Evolutionary conservation across 2,888 invertebrate species (phyloP), one percentile per base, ranked within the genome.

Genomic region (Brachynemurus nebulosus): DNA sequence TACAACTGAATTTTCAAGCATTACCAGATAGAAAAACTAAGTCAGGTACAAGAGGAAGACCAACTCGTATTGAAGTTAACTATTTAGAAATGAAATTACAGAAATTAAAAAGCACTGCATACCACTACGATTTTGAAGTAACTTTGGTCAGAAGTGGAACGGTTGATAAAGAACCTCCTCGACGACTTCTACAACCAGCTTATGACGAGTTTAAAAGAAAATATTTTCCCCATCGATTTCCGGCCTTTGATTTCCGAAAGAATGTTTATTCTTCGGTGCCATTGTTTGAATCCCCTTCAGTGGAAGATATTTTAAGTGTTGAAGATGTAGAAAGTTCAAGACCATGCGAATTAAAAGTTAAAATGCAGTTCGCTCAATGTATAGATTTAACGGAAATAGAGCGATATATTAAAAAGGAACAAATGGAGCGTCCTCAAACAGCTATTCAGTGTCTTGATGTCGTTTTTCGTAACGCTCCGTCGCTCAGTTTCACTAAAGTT

Each of bases 101-200:
- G 2, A 63, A 68, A 47, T 65, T 72, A 35, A 63, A 70, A 4
- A 49, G 57, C 5, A 52, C 51, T 1, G 69, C 71, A 0, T 63
- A 71, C 56, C 93, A 96, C 56, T 96, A 96, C 60, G 95, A 96
- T 54, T 81, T 91, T 0, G 68, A 63, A 1, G 70, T 86, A 4
- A 30, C 30, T 12, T 14, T 25, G 65, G 59, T 1, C 85, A 86
- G 0, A 81, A 84, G 12, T 73, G n/a, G n/a, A n/a, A n/a, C n/a
- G n/a, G n/a, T n/a, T n/a, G n/a, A n/a, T n/a, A n/a, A n/a, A n/a
- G n/a, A n/a, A n/a, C n/a, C 62, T 34, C 83, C 85, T 0, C 83
- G 78, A 53, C 76, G 72, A 52, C 63, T 78, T 51, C 54, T 77
- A 42, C 64, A 76, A 1, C 40, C 48, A 1, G 74, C 71, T 1